These are phyloP conservation scores for Protobothrops mucrosquamatus DNA, from an alignment of 2,113 vertebrate genomes.

Conservation along the genomic window DNA sequence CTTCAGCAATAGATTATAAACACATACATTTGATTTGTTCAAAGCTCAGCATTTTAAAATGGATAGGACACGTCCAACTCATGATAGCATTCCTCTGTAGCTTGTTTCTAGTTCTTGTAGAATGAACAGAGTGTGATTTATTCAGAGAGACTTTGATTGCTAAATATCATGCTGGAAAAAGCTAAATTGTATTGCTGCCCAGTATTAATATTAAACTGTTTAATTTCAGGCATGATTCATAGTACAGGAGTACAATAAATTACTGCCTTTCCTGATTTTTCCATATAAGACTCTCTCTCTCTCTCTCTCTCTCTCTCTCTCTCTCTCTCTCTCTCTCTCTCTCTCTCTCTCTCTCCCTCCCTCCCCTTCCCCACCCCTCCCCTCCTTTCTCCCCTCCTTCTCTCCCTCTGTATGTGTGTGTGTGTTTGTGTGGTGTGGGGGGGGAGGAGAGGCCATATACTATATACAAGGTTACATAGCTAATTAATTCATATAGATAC, in stretches of 20 bases:
- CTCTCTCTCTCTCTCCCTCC: not conserved
- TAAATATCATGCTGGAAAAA: constrained; percentile 52
- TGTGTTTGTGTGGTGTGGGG: too few relatives aligned
- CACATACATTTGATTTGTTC: constrained; percentile 22
- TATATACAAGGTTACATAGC: not conserved
- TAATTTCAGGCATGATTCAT: constrained; percentile 46
- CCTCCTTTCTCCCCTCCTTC: not conserved
- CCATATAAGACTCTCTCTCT: not conserved
- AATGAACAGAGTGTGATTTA: constrained; percentile 36
- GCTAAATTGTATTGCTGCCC: constrained; percentile 27
- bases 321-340: not conserved
- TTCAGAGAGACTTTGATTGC: constrained; percentile 29
- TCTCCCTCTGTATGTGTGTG: too few relatives aligned
- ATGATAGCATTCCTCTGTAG: constrained; percentile 43
- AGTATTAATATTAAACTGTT: constrained; percentile 29
- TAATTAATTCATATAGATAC: not conserved
- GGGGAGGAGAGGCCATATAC: not conserved
- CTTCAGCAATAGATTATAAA: constrained; percentile 30
- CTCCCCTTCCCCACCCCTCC: too few relatives aligned
- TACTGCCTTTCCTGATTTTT: not conserved
- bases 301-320: not conserved
- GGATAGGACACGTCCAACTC: constrained; percentile 23
- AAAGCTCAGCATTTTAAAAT: constrained; percentile 35
- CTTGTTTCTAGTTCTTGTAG: constrained; percentile 25
- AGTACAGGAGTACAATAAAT: not conserved